Evolutionary conservation across 2,113 vertebrate species (phyloP).

Genomic region (Sisor rabdophorus): DNA sequence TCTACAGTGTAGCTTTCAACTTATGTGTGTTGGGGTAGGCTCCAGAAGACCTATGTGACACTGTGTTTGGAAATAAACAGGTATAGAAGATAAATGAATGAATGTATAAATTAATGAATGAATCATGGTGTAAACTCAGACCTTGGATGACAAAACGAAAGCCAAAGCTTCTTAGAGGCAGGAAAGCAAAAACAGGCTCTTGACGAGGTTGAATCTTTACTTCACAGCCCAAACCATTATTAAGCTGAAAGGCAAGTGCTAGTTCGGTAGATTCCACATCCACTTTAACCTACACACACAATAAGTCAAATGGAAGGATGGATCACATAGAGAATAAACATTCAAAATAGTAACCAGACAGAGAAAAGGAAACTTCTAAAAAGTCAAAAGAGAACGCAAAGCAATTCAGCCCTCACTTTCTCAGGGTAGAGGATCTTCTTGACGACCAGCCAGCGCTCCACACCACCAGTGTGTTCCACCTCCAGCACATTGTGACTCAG

Average conservation of each 20-base stretch:
- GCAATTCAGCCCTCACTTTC: conserved; percentile 50
- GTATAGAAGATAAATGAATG: too few relatives aligned
- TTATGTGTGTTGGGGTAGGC: too few relatives aligned
- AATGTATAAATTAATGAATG: too few relatives aligned
- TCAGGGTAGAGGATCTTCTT: conserved; percentile 64
- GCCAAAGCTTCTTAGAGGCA: conserved; percentile 74
- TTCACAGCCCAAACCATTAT: conserved; percentile 23
- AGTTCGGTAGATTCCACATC: conserved; percentile 66
- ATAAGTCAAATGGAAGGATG: background rate
- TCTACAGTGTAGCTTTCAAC: too few relatives aligned
- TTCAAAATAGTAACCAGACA: conserved; percentile 12
- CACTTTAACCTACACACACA: background rate
- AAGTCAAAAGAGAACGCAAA: background rate
- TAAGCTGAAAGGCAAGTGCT: conserved; percentile 72
- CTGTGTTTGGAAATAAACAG: too few relatives aligned
- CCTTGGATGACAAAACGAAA: conserved; percentile 78
- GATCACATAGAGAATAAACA: conserved; percentile 27
- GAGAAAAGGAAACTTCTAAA: conserved; percentile 1
- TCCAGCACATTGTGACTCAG: conserved; percentile 67
- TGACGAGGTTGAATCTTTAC: conserved; percentile 60
- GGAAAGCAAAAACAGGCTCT: conserved; percentile 73
- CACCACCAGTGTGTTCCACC: conserved; percentile 67
- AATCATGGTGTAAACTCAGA: conserved; percentile 20
- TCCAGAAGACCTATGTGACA: too few relatives aligned
- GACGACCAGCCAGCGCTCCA: conserved; percentile 73